Evolutionary conservation across 2,888 invertebrate species (phyloP), one percentile per base, ranked within the genome.

Genomic region (Lepidochitona cinerea): DNA sequence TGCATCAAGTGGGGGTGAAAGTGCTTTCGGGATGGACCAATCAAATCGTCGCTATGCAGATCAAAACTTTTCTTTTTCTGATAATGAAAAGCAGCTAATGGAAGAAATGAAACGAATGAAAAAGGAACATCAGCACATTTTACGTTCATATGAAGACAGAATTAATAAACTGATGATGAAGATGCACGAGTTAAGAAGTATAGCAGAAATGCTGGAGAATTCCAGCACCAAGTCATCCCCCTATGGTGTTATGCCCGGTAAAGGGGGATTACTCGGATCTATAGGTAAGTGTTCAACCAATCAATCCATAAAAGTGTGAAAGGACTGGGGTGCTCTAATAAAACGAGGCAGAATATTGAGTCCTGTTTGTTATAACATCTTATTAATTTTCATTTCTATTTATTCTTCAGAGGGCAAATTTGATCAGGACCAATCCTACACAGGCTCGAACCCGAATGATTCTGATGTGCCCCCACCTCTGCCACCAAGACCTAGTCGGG

Each of bases 401-500:
- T 3, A 29, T 26, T 59, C 12, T 59, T 59, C 59, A 59, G 59
- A 59, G 23, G 59, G 23, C 3, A 59, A 59, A 26, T 9, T 29
- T 18, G 59, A 59, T 9, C 59, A 59, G 32, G 59, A 59, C 4
- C 59, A 32, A 14, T 4, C 59, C 29, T 59, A 32, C 29, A 29
- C 59, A 26, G 59, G 59, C 4, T 59, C 59, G 29, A 23, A 59
- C 14, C 49, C 2, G 4, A 23, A 32, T 12, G 70, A 54, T 35
- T n/a, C 59, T 5, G 72, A 49, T 18, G 72, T 79, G 1, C 87
- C 87, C 2, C 87, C 87, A 23, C 93, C 95, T 64, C 96, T 96
- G n/a, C 96, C 96, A 5, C 93, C 93, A 18, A 95, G 96, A 33
- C 85, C 85, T 1, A 83, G 80, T 6, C 78, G 83, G 49, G 82